Base-by-base conservation (phyloP, 2,797 vertebrate species). In the Chromobotia macracanthus region DNA sequence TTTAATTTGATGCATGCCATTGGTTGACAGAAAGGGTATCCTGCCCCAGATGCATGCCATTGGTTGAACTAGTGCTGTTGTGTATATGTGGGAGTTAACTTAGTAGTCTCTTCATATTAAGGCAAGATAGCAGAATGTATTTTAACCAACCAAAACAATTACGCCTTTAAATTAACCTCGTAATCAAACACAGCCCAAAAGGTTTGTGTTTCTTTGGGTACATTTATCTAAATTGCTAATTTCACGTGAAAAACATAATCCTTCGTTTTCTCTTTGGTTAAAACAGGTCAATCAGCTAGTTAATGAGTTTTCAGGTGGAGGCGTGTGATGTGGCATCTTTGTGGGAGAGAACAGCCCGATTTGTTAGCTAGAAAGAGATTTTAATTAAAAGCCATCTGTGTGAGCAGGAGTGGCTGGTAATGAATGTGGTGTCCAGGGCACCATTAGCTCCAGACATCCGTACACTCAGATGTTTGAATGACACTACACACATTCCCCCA, bases 301-400 rank as follows among this genome's bases (percentile, higher is more conserved):
- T 53, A 75, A 66, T 71, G 72, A 64, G 16, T 72, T 46, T 70
- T 38, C 67, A 21, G n/a, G 60, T 63, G 28, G 77, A 74, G 66
- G 69, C 53, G 71, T 75, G 68, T 66, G 79, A 67, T 67, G 55
- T 21, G 64, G 7, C n/a, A n/a, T 81, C 68, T 75, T 66, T 70
- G 41, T 15, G 28, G 51, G 73, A 73, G n/a, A n/a, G n/a, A 84
- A 76, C 53, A 53, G 73, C 56, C 25, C 50, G 50, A 84, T 83
- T 81, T 82, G 65, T 84, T 84, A 84, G 80, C 85, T 80, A 78
- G 61, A 75, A 64, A 71, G 63, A 53, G 79, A 72, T 76, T 82
- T 85, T 79, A 56, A 85, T 87, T 79, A 84, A 82, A 82, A 75
- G 38, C 84, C 82, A 85, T 83, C 83, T 84, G 81, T 70, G 75